Percentiles rank a stretch among this genome's conserved stretches.
Evolutionary conservation across 1,140 invertebrate species (phyloP).

Genomic region (Brachystomella parvula): DNA sequence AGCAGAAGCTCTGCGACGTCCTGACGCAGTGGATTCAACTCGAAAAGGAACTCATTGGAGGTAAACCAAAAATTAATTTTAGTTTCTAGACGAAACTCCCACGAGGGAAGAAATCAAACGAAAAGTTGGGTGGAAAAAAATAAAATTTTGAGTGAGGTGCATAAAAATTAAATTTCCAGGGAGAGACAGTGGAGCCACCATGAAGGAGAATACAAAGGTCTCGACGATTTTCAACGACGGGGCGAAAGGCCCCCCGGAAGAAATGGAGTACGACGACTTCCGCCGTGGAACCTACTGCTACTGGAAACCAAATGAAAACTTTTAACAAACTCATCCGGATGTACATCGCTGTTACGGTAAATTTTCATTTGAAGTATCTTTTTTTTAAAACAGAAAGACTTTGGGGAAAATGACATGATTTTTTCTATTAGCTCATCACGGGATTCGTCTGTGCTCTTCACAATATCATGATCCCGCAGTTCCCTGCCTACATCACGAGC

Average conservation of each 20-base stretch:
- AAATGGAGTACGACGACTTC: constrained; percentile 37
- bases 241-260: constrained; percentile 25
- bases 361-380: not conserved
- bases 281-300: constrained; percentile 34
- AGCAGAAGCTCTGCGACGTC: constrained; percentile 34
- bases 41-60: constrained; percentile 37
- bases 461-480: constrained; percentile 30
- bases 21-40: constrained; percentile 37
- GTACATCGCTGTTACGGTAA: constrained; percentile 28
- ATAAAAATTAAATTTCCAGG: constrained; percentile 20
- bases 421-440: no score
- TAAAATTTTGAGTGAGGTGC: not conserved
- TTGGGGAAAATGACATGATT: not conserved
- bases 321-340: constrained; percentile 33
- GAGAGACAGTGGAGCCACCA: constrained; percentile 18
- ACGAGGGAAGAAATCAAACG: not conserved
- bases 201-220: constrained; percentile 29
- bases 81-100: not conserved
- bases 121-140: not conserved
- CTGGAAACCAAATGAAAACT: constrained; percentile 31
- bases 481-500: constrained; percentile 33
- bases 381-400: not conserved
- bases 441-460: constrained; percentile 27
- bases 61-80: constrained; percentile 19
- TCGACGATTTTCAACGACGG: constrained; percentile 28